Evolutionary conservation across 2,888 invertebrate species (phyloP), one percentile per base, ranked within the genome.

Genomic region (Phoronis australis): DNA sequence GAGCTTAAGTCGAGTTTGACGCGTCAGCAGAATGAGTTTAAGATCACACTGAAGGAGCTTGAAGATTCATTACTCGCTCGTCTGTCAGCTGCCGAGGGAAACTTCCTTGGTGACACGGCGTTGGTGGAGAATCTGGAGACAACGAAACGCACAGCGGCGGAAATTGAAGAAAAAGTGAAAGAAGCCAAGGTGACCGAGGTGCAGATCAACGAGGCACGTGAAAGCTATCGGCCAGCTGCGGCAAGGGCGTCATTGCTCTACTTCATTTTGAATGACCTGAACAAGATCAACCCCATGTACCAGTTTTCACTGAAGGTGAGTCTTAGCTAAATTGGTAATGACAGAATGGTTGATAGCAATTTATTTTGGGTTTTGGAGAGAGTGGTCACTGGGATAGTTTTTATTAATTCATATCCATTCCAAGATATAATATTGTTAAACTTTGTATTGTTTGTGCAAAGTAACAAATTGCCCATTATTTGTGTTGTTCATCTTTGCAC

Each of bases 221-320:
- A 96, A 78, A 84, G 89, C 69, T 95, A 95, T 76, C 81, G 92
- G 54, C 88, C 88, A 12, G 95, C 94, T 2, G 92, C 95, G 1
- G 89, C 92, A 0, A 82, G 95, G 68, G 94, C 95, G 0, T 94
- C 94, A 47, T 81, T 96, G 3, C 80, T 96, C 0, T 96, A 96
- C 77, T 96, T 96, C 69, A 94, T 96, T 61, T 80, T 96, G 37
- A 95, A 95, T 70, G 95, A 96, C 62, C 81, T 96, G 51, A 90
- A 93, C 77, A 93, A 91, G 27, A 94, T 96, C 55, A 94, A 95
- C 79, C 93, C 93, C 1, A 94, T 96, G 65, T 96, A 96, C 76
- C 94, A 95, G 75, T 96, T 96, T 79, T 95, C 95, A 15, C 80
- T 96, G 53, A 95, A 96, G 84, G 91, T 87, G 45, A 52, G 54